These are phyloP conservation scores for Odobenus rosmarus DNA, from an alignment of 2,113 vertebrate species.

Conservation along the genomic window DNA sequence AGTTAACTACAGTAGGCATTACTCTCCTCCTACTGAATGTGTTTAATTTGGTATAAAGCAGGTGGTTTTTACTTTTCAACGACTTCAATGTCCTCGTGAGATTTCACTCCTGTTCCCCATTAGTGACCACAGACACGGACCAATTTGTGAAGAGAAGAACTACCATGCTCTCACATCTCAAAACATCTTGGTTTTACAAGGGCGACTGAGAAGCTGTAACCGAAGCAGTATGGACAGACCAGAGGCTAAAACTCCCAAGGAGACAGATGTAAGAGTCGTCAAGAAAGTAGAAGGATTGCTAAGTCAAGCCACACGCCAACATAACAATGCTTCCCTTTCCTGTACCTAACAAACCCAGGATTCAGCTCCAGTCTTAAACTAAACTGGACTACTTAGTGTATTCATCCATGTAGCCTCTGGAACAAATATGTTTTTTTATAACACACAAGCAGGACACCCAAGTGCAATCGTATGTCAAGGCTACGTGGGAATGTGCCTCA, in stretches of 20 bases:
- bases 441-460: no score
- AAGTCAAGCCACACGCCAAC: background rate
- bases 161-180: background rate
- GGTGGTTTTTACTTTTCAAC: background rate
- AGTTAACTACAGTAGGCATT: background rate
- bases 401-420: background rate
- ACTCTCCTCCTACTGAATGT: background rate
- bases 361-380: background rate
- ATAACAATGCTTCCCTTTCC: background rate
- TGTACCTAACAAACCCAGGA: no score
- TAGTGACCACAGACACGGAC: background rate
- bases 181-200: background rate
- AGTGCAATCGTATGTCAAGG: background rate
- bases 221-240: background rate
- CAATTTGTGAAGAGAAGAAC: background rate
- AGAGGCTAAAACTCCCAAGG: background rate
- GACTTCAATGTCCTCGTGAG: background rate
- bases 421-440: background rate
- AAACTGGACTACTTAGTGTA: background rate
- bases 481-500: accelerated
- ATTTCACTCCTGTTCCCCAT: background rate
- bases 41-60: background rate
- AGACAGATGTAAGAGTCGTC: background rate
- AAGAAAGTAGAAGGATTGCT: background rate
- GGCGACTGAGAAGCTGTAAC: background rate